Percentiles rank a stretch among this genome's conserved stretches.
phyloP scores from a whole-genome alignment of 2,888 invertebrate genomes.

The Diloba caeruleocephala region DNA sequence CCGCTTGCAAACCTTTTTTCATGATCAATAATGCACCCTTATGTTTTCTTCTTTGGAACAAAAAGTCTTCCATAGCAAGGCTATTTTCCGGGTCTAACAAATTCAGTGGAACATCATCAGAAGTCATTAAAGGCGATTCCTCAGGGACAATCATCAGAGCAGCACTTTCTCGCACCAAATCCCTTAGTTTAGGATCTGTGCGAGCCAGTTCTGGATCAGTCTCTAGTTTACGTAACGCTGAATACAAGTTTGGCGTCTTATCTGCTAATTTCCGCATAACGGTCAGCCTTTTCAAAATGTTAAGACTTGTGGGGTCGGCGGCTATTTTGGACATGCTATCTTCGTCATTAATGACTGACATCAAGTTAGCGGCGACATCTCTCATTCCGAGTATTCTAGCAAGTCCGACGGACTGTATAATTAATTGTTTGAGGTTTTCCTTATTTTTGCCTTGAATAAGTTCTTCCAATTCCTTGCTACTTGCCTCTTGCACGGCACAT shows the following conservation, averaged over 20 bases:
- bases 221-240: constrained; percentile 90
- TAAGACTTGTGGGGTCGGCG: constrained; percentile 89
- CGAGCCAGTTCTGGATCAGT: constrained; percentile 91
- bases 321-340: constrained; percentile 88
- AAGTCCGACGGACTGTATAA: constrained; percentile 91
- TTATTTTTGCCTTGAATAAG: constrained; percentile 85
- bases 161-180: constrained; percentile 92
- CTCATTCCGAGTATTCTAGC: constrained; percentile 92
- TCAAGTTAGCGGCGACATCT: constrained; percentile 89
- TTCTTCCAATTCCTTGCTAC: constrained; percentile 88
- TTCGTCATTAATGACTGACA: constrained; percentile 87
- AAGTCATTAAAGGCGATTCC: constrained; percentile 89
- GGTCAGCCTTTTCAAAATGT: constrained; percentile 91
- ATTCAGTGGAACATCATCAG: constrained; percentile 92
- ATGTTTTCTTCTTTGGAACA: constrained; percentile 89
- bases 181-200: constrained; percentile 91
- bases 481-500: constrained; percentile 90
- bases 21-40: constrained; percentile 91
- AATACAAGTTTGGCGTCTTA: constrained; percentile 90
- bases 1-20: constrained; percentile 92
- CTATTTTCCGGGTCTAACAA: constrained; percentile 91
- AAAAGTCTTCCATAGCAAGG: constrained; percentile 93
- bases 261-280: constrained; percentile 93
- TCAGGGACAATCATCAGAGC: constrained; percentile 91
- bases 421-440: constrained; percentile 79